Percentiles rank a stretch among this genome's conserved stretches.
These are phyloP conservation scores for Phoebastria nigripes DNA, from an alignment of 2,797 vertebrate species.

Conservation along the genomic window DNA sequence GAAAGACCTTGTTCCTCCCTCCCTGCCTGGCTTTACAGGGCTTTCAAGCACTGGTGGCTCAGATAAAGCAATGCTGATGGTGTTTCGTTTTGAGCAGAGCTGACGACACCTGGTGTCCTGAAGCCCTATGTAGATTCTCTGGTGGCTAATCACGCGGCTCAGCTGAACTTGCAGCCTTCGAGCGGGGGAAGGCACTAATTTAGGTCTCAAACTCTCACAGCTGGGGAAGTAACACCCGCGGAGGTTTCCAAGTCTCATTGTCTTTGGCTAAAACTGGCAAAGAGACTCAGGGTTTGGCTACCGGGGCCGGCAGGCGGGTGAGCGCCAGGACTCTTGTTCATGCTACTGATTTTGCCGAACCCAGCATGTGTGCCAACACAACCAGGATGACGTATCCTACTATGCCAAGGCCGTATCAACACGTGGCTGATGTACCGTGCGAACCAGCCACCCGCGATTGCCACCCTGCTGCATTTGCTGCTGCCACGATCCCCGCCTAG, in stretches of 20 bases:
- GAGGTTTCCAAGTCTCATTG: neutral
- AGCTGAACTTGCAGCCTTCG: neutral
- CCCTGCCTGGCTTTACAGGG: neutral
- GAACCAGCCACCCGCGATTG: neutral
- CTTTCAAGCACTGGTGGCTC: neutral
- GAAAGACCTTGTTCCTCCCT: neutral
- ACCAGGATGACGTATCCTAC: neutral
- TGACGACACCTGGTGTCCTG: neutral
- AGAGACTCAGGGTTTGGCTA: neutral
- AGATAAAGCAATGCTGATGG: neutral
- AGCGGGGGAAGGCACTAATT: neutral
- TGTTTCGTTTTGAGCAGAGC: neutral
- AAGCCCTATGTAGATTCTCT: neutral
- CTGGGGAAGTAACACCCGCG: neutral
- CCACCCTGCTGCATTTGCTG: neutral
- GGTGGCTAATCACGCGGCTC: neutral
- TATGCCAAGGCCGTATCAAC: neutral
- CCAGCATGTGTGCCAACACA: accelerated
- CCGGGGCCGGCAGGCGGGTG: accelerated
- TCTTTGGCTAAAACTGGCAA: neutral
- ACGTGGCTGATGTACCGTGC: neutral
- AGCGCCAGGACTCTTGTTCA: neutral
- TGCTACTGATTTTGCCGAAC: neutral
- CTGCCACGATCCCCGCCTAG: neutral
- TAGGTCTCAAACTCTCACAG: neutral